Evolutionary conservation across 2,113 vertebrate genomes (phyloP), one percentile per base, ranked within the genome.

Genomic region (Tauraco erythrolophus): DNA sequence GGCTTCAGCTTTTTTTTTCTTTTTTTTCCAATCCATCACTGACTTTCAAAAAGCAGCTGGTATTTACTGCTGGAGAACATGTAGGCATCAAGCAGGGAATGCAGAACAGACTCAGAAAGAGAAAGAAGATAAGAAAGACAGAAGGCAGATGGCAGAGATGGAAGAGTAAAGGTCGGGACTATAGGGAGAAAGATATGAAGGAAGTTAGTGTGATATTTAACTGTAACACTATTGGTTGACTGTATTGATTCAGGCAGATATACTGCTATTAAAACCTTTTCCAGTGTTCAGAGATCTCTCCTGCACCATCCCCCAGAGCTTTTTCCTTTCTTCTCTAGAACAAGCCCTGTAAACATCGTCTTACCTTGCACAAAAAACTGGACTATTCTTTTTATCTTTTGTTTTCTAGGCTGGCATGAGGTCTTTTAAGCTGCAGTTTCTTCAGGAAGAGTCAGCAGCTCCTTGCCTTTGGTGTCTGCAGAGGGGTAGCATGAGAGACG

Each of bases 201-300:
- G 41, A 91, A 54, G 22, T 41, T 75, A 45, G 8, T 58, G 50
- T 79, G 78, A 65, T 88, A 92, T 96, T 96, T 95, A 93, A 66
- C 53, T 24, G 37, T 56, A 80, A 79, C 28, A 22, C 21, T 61
- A 9, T 37, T 88, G 91, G 27, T 14, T 90, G 57, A 39, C 53
- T 80, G n/a, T 75, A 74, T 79, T 88, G 61, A 69, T 76, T 85
- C 86, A 84, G 39, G 43, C 43, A 71, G 60, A 50, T 62, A 51
- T 1, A 74, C 14, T 62, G n/a, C 25, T 96, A 81, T 81, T 77
- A 80, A 80, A 93, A 93, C 30, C n/a, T 88, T 92, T 85, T 33
- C 33, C 57, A 62, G 35, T 65, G 28, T 77, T 93, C 54, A 70
- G 46, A 62, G 6, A 60, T 45, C 5, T 80, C 50, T 82, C 41